Percentiles rank a stretch among this genome's conserved stretches.
Conservation (phyloP, 2,888 invertebrate genomes). For the Byasa hedistus region DNA sequence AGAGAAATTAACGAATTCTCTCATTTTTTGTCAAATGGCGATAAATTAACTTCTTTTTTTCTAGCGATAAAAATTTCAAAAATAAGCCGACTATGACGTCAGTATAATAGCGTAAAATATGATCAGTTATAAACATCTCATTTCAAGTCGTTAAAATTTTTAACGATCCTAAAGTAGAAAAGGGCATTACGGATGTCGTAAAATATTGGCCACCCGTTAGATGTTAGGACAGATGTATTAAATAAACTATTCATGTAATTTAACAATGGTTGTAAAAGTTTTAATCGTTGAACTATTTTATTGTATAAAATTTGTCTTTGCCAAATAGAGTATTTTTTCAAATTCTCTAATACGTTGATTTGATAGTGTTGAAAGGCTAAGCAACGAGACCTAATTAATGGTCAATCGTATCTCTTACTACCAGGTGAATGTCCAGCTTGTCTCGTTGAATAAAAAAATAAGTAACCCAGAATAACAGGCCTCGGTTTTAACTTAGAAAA, state of each 20-base stretch:
- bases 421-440: too few relatives aligned
- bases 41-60: slow-evolving; percentile 19
- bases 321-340: not conserved
- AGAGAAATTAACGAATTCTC: slow-evolving; percentile 4
- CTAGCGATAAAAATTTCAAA: slow-evolving; percentile 12
- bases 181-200: slow-evolving; percentile 58
- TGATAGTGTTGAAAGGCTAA: too few relatives aligned
- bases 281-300: slow-evolving; percentile 6
- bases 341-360: too few relatives aligned
- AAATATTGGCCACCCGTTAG: slow-evolving; percentile 57
- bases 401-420: too few relatives aligned
- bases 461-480: not conserved
- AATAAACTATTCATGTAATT: slow-evolving; percentile 22
- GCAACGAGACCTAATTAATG: too few relatives aligned
- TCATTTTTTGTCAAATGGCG: slow-evolving; percentile 1
- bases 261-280: slow-evolving; percentile 17
- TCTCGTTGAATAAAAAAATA: not conserved
- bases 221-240: slow-evolving; percentile 38
- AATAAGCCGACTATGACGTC: slow-evolving; percentile 17
- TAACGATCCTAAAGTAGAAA: slow-evolving; percentile 52
- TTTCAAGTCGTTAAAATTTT: slow-evolving; percentile 59
- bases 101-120: slow-evolving; percentile 65
- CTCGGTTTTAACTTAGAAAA: not conserved
- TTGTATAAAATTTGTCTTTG: not conserved
- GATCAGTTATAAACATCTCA: slow-evolving; percentile 52